These are phyloP conservation scores for Desmophyllum pertusum DNA, from an alignment of 92 coral and sea anemone genomes.

Conservation along the genomic window DNA sequence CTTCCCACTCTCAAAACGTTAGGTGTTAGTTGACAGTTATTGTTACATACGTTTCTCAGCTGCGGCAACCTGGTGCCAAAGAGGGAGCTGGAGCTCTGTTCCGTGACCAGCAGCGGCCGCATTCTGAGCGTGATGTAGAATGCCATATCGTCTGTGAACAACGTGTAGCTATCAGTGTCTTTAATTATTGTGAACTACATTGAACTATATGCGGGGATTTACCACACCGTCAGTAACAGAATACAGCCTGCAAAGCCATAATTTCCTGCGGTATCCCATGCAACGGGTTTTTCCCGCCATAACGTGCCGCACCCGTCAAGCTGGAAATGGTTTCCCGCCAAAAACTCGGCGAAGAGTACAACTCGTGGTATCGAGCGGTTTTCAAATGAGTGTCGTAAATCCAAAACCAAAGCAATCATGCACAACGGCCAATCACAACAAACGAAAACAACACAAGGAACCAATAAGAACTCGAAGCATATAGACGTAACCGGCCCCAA, in stretches of 20 bases:
- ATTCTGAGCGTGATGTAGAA: constrained; percentile 52
- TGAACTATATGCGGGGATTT: not conserved
- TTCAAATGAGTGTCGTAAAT: no score
- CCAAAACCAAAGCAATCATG: no score
- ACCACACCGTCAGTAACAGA: no score
- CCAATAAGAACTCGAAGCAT: no score
- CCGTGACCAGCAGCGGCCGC: constrained; percentile 15
- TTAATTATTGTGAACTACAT: not conserved
- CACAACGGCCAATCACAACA: no score
- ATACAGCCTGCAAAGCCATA: not conserved
- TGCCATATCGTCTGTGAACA: constrained; percentile 61
- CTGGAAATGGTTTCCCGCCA: not conserved
- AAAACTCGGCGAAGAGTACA: not conserved
- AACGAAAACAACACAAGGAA: no score
- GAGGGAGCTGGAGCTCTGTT: constrained; percentile 61
- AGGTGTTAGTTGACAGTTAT: no score
- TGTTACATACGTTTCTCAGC: constrained; percentile 80
- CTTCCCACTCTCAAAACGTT: no score
- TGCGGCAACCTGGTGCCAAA: constrained; percentile 93
- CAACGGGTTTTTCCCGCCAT: no score
- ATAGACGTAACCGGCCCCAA: no score
- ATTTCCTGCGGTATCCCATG: no score
- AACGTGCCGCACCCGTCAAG: not conserved
- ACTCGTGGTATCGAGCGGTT: no score
- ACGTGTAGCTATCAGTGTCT: not conserved